Percentiles rank a stretch among this genome's conserved stretches.
Conservation (phyloP, 2,113 vertebrate species). For the Indicator maculatus region DNA sequence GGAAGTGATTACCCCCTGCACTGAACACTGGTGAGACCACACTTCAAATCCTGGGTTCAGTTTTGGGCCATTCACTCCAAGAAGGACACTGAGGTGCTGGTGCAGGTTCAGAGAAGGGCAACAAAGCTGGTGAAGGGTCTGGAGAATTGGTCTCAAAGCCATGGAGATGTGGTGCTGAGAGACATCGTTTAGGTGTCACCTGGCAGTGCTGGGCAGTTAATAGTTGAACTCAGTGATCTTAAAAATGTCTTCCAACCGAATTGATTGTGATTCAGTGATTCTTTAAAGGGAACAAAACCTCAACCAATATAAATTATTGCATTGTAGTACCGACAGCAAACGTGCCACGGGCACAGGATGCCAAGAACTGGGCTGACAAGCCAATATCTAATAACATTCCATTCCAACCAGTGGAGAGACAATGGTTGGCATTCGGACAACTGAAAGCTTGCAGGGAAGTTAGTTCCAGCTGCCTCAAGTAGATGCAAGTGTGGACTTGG, state of each 20-base stretch:
- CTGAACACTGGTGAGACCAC: no score
- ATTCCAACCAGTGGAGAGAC: not conserved
- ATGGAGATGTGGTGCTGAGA: no score
- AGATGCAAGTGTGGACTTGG: conserved; percentile 33
- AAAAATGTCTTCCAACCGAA: not conserved
- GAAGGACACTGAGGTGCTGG: not conserved
- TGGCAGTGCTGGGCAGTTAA: no score
- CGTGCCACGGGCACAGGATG: fast-evolving
- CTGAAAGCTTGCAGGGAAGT: conserved; percentile 18
- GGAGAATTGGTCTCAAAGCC: no score
- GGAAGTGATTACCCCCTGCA: not conserved
- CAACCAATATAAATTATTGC: no score
- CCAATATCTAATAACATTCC: not conserved
- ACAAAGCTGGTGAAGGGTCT: not conserved
- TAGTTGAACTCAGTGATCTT: not conserved
- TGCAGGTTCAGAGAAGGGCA: not conserved
- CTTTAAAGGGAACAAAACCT: not conserved
- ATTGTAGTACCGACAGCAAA: not conserved
- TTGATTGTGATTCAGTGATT: not conserved
- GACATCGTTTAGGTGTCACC: no score
- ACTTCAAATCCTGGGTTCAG: not conserved
- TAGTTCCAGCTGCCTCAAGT: conserved; percentile 24
- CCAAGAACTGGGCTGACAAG: not conserved
- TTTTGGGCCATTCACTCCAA: not conserved
- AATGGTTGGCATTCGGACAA: conserved; percentile 23